Percentiles rank a stretch among this genome's conserved stretches.
Conservation (phyloP, 2,888 invertebrate genomes). For the Drosophila birchii region DNA sequence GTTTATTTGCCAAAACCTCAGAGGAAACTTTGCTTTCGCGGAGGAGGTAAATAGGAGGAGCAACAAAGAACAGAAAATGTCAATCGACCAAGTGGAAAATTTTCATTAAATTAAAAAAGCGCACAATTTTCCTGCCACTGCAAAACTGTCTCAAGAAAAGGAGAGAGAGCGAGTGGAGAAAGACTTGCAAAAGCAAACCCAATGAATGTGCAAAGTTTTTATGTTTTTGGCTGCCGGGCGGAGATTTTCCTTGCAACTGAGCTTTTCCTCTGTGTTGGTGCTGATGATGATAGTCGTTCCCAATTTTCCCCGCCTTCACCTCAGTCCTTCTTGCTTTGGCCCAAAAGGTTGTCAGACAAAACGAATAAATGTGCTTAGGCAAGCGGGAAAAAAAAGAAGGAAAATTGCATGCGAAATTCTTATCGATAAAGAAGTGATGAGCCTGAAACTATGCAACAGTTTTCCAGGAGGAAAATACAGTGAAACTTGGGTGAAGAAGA, state of each 20-base stretch:
- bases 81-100: constrained; percentile 84
- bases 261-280: constrained; percentile 31
- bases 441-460: constrained; percentile 72
- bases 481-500: not conserved
- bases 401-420: constrained; percentile 50
- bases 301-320: constrained; percentile 17
- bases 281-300: constrained; percentile 54
- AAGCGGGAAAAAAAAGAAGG: constrained; percentile 55
- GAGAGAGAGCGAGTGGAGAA: constrained; percentile 19
- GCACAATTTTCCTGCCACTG: constrained; percentile 65
- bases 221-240: constrained; percentile 78
- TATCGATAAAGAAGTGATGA: constrained; percentile 48
- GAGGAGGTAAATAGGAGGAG: constrained; percentile 4
- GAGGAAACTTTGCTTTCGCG: constrained; percentile 56
- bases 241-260: constrained; percentile 66
- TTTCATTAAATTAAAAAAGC: constrained; percentile 84
- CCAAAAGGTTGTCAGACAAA: constrained; percentile 62
- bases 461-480: constrained; percentile 23
- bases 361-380: constrained; percentile 80
- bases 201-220: constrained; percentile 79
- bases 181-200: constrained; percentile 43
- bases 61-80: constrained; percentile 77
- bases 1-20: constrained; percentile 74
- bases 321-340: constrained; percentile 5
- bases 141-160: constrained; percentile 56